Evolutionary conservation across 2,797 vertebrate genomes (phyloP).

Genomic region (Eupleurogrammus muticus): DNA sequence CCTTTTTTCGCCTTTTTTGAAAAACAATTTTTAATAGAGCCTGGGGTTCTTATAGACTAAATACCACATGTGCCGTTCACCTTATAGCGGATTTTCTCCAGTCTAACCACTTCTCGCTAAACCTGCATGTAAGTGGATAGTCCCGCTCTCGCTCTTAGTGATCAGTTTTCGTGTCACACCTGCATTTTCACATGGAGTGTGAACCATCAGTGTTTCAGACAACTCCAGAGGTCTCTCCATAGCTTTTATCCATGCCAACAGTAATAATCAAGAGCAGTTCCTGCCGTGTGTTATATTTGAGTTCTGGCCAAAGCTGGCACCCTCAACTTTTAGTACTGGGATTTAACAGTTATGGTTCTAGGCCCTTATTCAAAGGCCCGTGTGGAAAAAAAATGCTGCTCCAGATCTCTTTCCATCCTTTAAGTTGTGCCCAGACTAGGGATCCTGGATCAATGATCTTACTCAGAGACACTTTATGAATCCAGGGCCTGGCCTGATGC

Average conservation of each 20-base stretch:
- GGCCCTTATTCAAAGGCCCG: slow-evolving; percentile 54
- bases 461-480: slow-evolving; percentile 61
- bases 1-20: slow-evolving; percentile 27
- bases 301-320: slow-evolving; percentile 63
- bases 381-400: slow-evolving; percentile 54
- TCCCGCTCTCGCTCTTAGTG: neutral
- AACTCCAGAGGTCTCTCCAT: slow-evolving; percentile 19
- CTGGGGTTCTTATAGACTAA: slow-evolving; percentile 15
- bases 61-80: slow-evolving; percentile 16
- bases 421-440: slow-evolving; percentile 53
- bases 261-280: slow-evolving; percentile 37
- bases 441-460: slow-evolving; percentile 55
- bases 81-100: neutral
- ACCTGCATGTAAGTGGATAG: slow-evolving; percentile 8
- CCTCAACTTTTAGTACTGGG: slow-evolving; percentile 35
- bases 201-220: slow-evolving; percentile 23
- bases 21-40: slow-evolving; percentile 21
- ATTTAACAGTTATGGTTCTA: slow-evolving; percentile 61
- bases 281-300: slow-evolving; percentile 55
- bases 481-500: slow-evolving; percentile 50
- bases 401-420: slow-evolving; percentile 57
- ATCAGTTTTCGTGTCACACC: slow-evolving; percentile 15
- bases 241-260: slow-evolving; percentile 34
- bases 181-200: slow-evolving; percentile 20
- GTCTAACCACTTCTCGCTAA: neutral